phyloP scores from a whole-genome alignment of 2,797 vertebrate genomes.

The Rhynchonycteris naso region DNA sequence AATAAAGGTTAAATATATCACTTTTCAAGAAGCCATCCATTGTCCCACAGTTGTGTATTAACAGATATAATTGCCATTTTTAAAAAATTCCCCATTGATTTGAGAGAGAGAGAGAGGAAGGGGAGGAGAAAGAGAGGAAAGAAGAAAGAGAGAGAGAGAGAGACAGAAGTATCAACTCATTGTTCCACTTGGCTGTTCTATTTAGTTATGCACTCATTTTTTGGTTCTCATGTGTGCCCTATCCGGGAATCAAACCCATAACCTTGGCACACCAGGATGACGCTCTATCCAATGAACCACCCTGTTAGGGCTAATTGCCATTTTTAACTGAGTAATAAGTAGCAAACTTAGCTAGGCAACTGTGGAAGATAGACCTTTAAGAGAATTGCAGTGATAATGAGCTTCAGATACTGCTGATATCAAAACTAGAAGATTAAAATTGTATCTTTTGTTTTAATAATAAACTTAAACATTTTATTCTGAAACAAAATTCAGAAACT shows the following conservation, averaged over 20 bases:
- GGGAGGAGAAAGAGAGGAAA: no score
- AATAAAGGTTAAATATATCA: slow-evolving; percentile 35
- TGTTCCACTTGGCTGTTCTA: no score
- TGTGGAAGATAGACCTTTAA: not conserved
- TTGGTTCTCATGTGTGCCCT: no score
- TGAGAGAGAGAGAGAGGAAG: no score
- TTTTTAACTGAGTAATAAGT: slow-evolving; percentile 33
- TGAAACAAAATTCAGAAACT: not conserved
- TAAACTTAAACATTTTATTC: slow-evolving; percentile 17
- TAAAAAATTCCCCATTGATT: no score
- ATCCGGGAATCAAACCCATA: no score
- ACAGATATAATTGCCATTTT: no score
- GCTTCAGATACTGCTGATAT: not conserved
- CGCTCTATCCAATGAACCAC: no score
- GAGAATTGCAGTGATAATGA: not conserved
- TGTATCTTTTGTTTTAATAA: slow-evolving; percentile 38
- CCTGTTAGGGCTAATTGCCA: not conserved
- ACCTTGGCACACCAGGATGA: no score
- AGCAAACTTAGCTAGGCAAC: not conserved
- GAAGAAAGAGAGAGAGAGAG: no score
- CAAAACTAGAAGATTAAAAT: slow-evolving; percentile 17
- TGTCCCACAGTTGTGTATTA: not conserved
- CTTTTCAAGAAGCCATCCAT: slow-evolving; percentile 26
- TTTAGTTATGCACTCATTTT: no score
- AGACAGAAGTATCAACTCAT: no score